Evolutionary conservation across 2,113 vertebrate species (phyloP), one percentile per base, ranked within the genome.

Genomic region (Irena cyanogastra): DNA sequence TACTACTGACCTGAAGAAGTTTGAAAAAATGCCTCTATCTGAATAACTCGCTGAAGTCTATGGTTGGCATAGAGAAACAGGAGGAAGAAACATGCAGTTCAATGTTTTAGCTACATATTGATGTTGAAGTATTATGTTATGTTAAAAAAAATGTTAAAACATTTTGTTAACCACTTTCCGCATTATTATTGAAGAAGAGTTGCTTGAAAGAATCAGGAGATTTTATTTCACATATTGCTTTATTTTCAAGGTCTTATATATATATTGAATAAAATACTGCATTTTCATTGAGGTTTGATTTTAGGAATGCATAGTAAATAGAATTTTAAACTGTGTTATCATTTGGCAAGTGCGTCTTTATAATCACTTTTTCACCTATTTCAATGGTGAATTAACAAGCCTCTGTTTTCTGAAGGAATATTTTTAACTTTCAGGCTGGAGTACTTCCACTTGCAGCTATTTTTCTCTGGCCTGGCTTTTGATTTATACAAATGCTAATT

Each of bases 401-500:
- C 23, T 94, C 50, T 92, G 15, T 54, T 93, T 93, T 92, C 72
- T 91, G 63, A 90, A 57, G 79, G 56, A 75, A 7, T 90, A 60
- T 71, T 76, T 90, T 69, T 90, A 56, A 86, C 78, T 95, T 93
- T 74, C 75, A 94, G 47, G 23, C 81, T 93, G 87, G 49, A 85
- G 65, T 87, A 57, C n/a, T 96, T 94, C 68, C 35, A 76, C 61
- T 94, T 89, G 49, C 78, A 87, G 78, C 81, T 90, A 23, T 95
- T 93, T 96, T 95, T 71, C 44, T 77, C 83, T 90, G 79, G 59
- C 23, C 65, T 93, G 79, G 63, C 90, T 97, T 97, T 96, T 92
- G 87, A 93, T 97, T 96, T 93, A 89, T 91, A 93, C 63, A 94
- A 94, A 91, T 89, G 71, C 88, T 93, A 95, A 95, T 97, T 93